Evolutionary conservation across 2,888 invertebrate genomes (phyloP).

Genomic region (Mycalesis mineus): DNA sequence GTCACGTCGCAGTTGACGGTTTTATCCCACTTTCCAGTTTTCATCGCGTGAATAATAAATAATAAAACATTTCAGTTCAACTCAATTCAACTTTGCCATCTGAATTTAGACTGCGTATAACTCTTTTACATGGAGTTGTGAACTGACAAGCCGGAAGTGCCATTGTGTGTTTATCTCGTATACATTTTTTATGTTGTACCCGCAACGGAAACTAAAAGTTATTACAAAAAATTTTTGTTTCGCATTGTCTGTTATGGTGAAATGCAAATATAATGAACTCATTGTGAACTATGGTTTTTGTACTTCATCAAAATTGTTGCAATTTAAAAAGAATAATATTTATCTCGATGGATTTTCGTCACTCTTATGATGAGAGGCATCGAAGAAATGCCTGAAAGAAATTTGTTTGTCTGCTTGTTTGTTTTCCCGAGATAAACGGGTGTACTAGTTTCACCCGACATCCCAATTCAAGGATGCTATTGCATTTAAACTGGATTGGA

Average conservation of each 20-base stretch:
- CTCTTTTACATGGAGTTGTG: conserved; percentile 16
- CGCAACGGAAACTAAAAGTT: background rate
- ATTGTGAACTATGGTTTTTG: background rate
- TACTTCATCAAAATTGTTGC: too few relatives aligned
- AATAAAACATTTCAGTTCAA: conserved; percentile 53
- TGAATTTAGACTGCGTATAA: conserved; percentile 25
- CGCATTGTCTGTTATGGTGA: background rate
- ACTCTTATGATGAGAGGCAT: too few relatives aligned
- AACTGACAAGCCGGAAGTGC: conserved; percentile 17
- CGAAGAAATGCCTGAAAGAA: too few relatives aligned
- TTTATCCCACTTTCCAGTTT: conserved; percentile 67
- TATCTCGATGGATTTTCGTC: too few relatives aligned
- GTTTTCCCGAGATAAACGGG: too few relatives aligned
- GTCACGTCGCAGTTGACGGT: conserved; percentile 64
- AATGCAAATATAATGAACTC: background rate
- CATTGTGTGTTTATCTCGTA: conserved; percentile 14
- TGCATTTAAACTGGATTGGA: too few relatives aligned
- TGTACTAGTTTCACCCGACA: too few relatives aligned
- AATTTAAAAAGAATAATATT: too few relatives aligned
- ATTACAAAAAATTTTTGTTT: background rate
- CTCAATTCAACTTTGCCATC: conserved; percentile 29
- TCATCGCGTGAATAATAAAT: conserved; percentile 70
- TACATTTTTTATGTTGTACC: conserved; percentile 12
- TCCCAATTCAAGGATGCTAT: too few relatives aligned
- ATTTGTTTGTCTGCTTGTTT: too few relatives aligned